A percentile compares a stretch with the other conserved stretches of the same genome.
Evolutionary conservation across 2,888 invertebrate species (phyloP).

Genomic region (Sphecodes monilicornis): DNA sequence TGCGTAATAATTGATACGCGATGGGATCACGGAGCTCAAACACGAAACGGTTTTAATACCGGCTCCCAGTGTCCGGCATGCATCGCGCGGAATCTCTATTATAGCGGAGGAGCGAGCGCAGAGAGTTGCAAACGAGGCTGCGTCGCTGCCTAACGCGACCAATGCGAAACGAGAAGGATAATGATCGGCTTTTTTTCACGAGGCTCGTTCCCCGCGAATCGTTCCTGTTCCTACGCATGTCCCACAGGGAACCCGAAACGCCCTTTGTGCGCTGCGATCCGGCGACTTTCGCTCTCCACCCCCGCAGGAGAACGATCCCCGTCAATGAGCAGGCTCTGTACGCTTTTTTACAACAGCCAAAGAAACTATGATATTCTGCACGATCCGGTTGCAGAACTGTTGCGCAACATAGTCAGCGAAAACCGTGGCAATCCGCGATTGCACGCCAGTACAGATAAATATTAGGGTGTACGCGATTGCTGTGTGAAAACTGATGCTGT

Average conservation of each 20-base stretch:
- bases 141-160: conserved; percentile 69
- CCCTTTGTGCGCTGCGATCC: conserved; percentile 68
- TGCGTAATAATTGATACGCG: conserved; percentile 71
- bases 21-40: conserved; percentile 65
- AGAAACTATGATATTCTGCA: conserved; percentile 29
- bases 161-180: conserved; percentile 69
- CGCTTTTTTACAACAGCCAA: conserved; percentile 22
- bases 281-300: conserved; percentile 57
- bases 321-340: conserved; percentile 43
- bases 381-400: conserved; percentile 12
- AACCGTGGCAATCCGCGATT: not conserved
- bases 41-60: conserved; percentile 69
- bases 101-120: conserved; percentile 50
- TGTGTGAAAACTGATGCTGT: not conserved
- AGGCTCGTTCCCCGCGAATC: conserved; percentile 53
- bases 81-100: conserved; percentile 69
- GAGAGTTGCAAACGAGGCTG: conserved; percentile 67
- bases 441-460: not conserved
- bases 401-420: conserved; percentile 9
- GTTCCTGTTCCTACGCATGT: conserved; percentile 56
- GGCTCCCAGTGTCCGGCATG: conserved; percentile 58
- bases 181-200: conserved; percentile 71
- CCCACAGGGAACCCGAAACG: conserved; percentile 70
- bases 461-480: not conserved
- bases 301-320: conserved; percentile 60